Conservation (phyloP, 1,140 invertebrate species). For the Drusus annulatus region DNA sequence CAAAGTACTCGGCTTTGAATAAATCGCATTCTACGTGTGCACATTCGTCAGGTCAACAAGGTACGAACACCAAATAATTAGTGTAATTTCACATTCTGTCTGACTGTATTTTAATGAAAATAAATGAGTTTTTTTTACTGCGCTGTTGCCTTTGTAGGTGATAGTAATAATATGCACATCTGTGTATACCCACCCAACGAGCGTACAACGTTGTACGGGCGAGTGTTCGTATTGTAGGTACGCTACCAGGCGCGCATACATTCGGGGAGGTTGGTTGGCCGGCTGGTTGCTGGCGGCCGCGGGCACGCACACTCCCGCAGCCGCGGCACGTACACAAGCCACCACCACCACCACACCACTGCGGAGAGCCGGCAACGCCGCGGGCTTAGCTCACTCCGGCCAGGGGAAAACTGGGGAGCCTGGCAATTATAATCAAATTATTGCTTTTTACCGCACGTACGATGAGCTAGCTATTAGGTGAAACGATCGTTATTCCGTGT, state of each 20-base stretch:
- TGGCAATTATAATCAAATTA: conserved; percentile 27
- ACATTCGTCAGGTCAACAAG: not conserved
- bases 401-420: not conserved
- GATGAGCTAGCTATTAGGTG: conserved; percentile 12
- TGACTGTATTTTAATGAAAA: conserved; percentile 24
- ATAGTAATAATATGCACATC: not conserved
- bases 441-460: conserved; percentile 16
- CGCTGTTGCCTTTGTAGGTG: conserved; percentile 1
- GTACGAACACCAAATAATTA: conserved; percentile 3
- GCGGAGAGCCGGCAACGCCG: conserved; percentile 29
- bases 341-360: not conserved
- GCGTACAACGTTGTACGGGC: not conserved
- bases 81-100: conserved; percentile 20
- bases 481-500: conserved; percentile 5
- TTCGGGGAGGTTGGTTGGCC: not conserved
- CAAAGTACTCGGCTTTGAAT: not conserved
- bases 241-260: conserved; percentile 1
- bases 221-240: not conserved
- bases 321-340: not conserved
- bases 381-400: not conserved
- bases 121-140: not conserved
- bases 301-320: conserved; percentile 11
- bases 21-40: conserved; percentile 10
- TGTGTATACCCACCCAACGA: not conserved
- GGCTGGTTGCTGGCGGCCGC: not conserved